Conservation (phyloP, 1,140 invertebrate species). For the Proctacanthus coquilletti region DNA sequence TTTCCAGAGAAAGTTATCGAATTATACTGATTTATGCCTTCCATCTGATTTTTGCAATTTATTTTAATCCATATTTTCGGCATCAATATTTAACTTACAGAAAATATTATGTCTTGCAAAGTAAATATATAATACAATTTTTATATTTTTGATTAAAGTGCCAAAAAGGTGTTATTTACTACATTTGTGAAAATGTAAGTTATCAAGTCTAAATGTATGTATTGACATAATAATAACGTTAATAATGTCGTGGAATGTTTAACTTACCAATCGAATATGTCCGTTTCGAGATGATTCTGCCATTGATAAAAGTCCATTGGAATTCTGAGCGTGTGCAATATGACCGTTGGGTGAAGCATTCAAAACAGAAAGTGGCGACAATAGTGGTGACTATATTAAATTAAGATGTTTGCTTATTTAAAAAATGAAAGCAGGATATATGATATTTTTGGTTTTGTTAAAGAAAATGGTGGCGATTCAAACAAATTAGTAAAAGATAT, state of each 20-base stretch:
- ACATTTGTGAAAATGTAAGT: neutral
- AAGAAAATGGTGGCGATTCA: neutral
- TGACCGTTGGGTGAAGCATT: conserved; percentile 7
- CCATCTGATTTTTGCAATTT: too few relatives aligned
- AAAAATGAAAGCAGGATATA: neutral
- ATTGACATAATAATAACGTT: too few relatives aligned
- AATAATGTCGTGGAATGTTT: too few relatives aligned
- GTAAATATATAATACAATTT: neutral
- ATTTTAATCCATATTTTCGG: too few relatives aligned
- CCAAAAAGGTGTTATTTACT: neutral
- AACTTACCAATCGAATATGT: conserved; percentile 8
- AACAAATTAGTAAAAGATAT: neutral
- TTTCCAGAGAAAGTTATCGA: too few relatives aligned
- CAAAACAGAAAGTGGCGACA: conserved; percentile 4
- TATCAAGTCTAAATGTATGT: too few relatives aligned
- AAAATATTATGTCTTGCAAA: too few relatives aligned
- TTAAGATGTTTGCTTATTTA: neutral
- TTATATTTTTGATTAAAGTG: neutral
- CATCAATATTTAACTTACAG: too few relatives aligned
- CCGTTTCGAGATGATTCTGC: conserved; percentile 4
- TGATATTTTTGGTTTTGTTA: neutral
- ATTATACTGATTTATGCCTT: too few relatives aligned
- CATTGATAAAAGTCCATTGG: conserved; percentile 6
- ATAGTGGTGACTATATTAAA: conserved; percentile 5
- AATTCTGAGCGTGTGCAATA: conserved; percentile 5